Base-by-base conservation (phyloP, 2,888 invertebrate genomes). In the Parasteatoda lunata region DNA sequence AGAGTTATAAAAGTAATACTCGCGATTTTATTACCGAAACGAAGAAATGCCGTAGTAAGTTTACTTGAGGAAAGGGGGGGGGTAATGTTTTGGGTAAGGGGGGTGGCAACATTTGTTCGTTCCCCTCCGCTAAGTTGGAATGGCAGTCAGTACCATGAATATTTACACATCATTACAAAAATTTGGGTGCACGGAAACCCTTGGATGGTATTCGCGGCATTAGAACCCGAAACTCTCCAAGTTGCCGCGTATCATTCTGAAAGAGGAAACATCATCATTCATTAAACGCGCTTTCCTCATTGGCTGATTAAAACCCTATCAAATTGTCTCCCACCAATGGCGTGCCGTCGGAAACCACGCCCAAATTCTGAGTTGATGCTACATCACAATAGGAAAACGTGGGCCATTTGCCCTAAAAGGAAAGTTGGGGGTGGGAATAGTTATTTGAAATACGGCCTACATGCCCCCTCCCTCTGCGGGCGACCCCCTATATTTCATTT, bases 141-240 rank as follows among this genome's bases (percentile, higher is more conserved):
- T 65, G 73, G 84, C 84, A 69, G 78, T 30, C 30, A 30, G 30
- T 30, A 30, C 86, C 81, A 86, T 86, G 86, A 86, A 86, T 86
- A 86, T 86, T 86, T 86, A 86, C 86, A 86, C 86, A 80, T 86
- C 86, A 81, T 86, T 86, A 81, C 85, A 72, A 81, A 77, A 81
- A 81, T 86, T 85, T 79, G 77, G 51, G 73, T 48, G 65, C 51
- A 73, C 72, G 59, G 80, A 72, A 66, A 72, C 71, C 64, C 59
- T 48, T n/a, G 30, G 30, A 47, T 69, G 15, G 30, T 68, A 15
- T 66, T 13, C 48, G 48, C 54, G 69, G 49, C 68, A 15, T 49
- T 69, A 49, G 77, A 77, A 69, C 77, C 69, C 66, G 47, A 77
- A 68, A 15, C 59, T 59, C 68, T 69, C 52, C 68, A n/a, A 68